Evolutionary conservation across 2,113 vertebrate genomes (phyloP), one percentile per base, ranked within the genome.

Genomic region (Pavo muticus): DNA sequence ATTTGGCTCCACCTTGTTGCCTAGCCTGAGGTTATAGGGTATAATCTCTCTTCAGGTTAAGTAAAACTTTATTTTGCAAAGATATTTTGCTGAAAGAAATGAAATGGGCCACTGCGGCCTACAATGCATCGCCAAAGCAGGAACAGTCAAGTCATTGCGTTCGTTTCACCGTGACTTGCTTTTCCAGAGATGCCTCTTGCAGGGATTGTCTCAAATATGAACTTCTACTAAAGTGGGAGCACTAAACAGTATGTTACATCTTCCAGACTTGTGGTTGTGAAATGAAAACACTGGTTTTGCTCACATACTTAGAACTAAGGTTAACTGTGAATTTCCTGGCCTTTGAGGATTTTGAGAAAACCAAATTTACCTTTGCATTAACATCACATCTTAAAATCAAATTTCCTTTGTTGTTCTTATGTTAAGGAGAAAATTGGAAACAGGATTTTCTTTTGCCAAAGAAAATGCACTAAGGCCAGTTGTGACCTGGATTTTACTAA

Each of bases 321-420:
- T 67, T 83, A 90, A 59, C 54, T 68, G 57, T 2, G 4, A 76
- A 32, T 79, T 91, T 89, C 63, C 67, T 42, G 42, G 27, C 50
- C 64, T 54, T 63, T 70, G 64, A 90, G 35, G 71, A 56, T 83
- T 84, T 79, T 40, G 80, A 76, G 27, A 59, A 92, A 83, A 57
- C 52, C 23, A 82, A 78, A 76, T 84, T 94, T 93, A n/a, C 54
- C 74, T 89, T 91, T 72, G 27, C 40, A n/a, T 84, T 89, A 82
- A 9, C 35, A 57, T 82, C 15, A 7, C 48, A 57, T 93, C 63
- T 76, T 32, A 78, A 60, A 57, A 32, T 24, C 27, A 30, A 75
- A 65, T 87, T 78, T 93, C 80, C 37, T 73, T 92, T 25, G 86
- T 88, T 71, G 45, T 11, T 71, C 91, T 75, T 84, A 79, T 82